Base-by-base conservation (phyloP, 2,797 vertebrate species). In the Typhlichthys subterraneus region DNA sequence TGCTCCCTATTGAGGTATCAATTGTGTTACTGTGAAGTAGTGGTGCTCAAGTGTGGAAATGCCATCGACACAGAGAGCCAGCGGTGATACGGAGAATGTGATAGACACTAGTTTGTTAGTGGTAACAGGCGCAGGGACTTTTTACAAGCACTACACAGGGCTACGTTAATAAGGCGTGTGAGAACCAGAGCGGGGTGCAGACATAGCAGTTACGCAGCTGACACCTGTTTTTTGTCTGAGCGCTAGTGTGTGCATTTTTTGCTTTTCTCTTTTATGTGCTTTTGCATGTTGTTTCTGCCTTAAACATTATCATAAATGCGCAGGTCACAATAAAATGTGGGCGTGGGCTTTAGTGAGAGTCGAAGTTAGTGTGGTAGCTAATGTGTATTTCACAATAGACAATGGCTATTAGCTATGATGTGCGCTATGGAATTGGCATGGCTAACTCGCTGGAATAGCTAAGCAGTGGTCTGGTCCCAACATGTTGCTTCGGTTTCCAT, bases 381-480 rank as follows among this genome's bases (percentile, higher is more conserved):
- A 38, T 64, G 59, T 17, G 4, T n/a, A 0, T 4, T 5, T 17
- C 23, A 67, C 13, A 7, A 1, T 51, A 59, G 11, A 51, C 33
- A 51, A 51, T 51, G 17, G 13, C 12, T 12, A 55, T 10, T 12
- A 45, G 10, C 15, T 45, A 12, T 17, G 54, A 56, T 56, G 60
- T 65, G 12, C 5, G 8, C 12, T 19, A 19, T 53, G 9, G 2
- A 5, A 3, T 52, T 52, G 33, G 38, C n/a, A 19, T 33, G 1
- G 42, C 69, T 56, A 47, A 65, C 55, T 63, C 51, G 54, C 62
- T 51, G 68, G 63, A 53, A 61, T 54, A 53, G 60, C 77, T 69
- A 63, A 76, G 82, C 59, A 59, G 51, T 80, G 60, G 65, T 61
- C 76, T 52, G 59, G 83, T 80, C 79, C 60, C 69, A 72, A 83